Conservation (phyloP, 2,888 invertebrate species). For the Archaeoteleia sp. region DNA sequence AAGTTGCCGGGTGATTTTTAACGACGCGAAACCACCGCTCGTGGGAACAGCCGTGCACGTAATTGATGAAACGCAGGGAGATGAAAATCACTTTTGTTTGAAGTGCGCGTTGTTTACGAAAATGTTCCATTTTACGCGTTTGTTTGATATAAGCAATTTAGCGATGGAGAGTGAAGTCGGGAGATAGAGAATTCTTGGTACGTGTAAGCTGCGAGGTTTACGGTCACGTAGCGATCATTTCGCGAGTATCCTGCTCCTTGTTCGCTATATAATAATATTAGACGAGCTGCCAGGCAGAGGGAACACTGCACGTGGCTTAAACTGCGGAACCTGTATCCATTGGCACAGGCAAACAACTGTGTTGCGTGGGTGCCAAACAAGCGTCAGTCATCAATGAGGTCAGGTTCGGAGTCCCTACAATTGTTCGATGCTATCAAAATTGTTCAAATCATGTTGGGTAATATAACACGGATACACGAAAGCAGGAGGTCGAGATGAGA, state of each 20-base stretch:
- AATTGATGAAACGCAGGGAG: too few relatives aligned
- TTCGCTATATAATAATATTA: slow-evolving; percentile 51
- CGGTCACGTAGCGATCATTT: slow-evolving; percentile 48
- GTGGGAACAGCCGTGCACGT: slow-evolving; percentile 25
- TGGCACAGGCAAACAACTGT: slow-evolving; percentile 42
- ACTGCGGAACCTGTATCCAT: slow-evolving; percentile 40
- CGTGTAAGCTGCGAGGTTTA: slow-evolving; percentile 38
- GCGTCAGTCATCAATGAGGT: slow-evolving; percentile 54
- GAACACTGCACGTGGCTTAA: slow-evolving; percentile 3
- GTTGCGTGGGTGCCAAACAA: slow-evolving; percentile 62
- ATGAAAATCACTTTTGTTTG: too few relatives aligned
- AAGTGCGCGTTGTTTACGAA: too few relatives aligned
- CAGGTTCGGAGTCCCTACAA: slow-evolving; percentile 51
- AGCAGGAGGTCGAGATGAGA: slow-evolving; percentile 26
- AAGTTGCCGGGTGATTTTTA: slow-evolving; percentile 27
- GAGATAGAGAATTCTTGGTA: too few relatives aligned
- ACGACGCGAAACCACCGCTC: slow-evolving; percentile 31
- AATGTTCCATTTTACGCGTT: too few relatives aligned
- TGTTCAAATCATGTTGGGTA: slow-evolving; percentile 56
- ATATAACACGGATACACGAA: slow-evolving; percentile 45
- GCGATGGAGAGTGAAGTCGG: too few relatives aligned
- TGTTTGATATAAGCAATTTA: too few relatives aligned
- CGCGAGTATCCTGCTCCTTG: slow-evolving; percentile 35
- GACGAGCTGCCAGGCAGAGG: slow-evolving; percentile 34
- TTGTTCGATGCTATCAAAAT: slow-evolving; percentile 58